Evolutionary conservation across 2,113 vertebrate species (phyloP).

Genomic region (Columbina picui): DNA sequence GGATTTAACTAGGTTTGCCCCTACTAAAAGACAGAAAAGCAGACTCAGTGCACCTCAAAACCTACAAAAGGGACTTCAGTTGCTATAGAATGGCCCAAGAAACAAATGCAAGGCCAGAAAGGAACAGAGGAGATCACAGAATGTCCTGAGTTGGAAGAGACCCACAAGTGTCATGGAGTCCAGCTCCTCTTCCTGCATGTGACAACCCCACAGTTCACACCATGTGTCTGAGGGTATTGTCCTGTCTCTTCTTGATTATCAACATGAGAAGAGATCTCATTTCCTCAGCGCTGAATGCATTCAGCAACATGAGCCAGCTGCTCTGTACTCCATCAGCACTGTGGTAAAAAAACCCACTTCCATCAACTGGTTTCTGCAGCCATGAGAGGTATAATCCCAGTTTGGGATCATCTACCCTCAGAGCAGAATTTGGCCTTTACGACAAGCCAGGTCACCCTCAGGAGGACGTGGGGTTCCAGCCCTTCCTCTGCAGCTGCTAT

Average conservation of each 20-base stretch:
- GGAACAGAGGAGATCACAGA: not conserved
- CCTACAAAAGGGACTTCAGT: not conserved
- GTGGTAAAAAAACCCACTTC: not conserved
- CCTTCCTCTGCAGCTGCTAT: not conserved
- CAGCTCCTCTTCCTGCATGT: too few species aligned
- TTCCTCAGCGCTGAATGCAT: rapidly evolving
- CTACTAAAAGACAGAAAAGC: not conserved
- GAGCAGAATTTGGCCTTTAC: not conserved
- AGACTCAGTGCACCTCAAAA: not conserved
- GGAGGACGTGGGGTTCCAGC: not conserved
- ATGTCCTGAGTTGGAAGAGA: too few species aligned
- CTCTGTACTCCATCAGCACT: not conserved
- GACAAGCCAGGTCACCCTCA: not conserved
- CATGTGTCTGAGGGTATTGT: too few species aligned
- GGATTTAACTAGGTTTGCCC: not conserved
- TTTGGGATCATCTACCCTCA: not conserved
- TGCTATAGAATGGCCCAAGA: not conserved
- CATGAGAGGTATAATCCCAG: rapidly evolving
- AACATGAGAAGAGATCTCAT: rapidly evolving
- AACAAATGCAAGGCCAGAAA: not conserved
- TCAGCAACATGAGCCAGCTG: rapidly evolving
- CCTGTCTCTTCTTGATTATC: not conserved
- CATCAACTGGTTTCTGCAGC: not conserved
- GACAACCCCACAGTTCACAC: too few species aligned
- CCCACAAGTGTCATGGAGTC: too few species aligned